Base-by-base conservation (phyloP, 2,888 invertebrate species). In the Drosophila maculinotata region DNA sequence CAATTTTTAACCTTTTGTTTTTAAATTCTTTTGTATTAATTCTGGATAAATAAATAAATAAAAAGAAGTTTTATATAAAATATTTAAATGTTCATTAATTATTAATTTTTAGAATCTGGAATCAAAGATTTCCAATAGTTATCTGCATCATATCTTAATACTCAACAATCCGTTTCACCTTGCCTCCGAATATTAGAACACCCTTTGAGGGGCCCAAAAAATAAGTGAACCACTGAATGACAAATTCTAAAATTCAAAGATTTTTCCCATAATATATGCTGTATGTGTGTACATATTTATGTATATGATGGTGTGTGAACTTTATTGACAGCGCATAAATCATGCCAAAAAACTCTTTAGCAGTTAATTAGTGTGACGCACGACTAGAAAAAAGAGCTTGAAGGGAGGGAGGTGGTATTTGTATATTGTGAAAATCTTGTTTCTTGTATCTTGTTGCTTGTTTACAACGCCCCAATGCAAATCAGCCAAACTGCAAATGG, bases 401-500 rank as follows among this genome's bases (percentile, higher is more conserved):
- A 0, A 12, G 12, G 31, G 4, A 20, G 12, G 9, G 8, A n/a
- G 30, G 28, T 8, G 8, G 33, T 23, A 15, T n/a, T 12, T 59
- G 17, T 41, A 20, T 30, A 17, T 51, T 44, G 35, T 38, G 38
- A 35, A 49, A 58, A 56, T 58, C 38, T 53, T 47, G 33, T 44
- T 14, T 35, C 36, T 44, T 17, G 33, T 45, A 14, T 20, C 20
- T 20, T 20, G 20, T 20, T 20, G 30, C 26, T 57, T 70, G 72
- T 72, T 72, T 66, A 69, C 66, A 72, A 33, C 52, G 72, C 36
- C 38, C 48, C 31, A 45, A 72, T 70, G 69, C 69, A 72, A 70
- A 70, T 70, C 36, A 73, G 42, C 30, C 42, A 36, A 72, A 67
- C 67, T 67, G 73, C 73, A 84, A 79, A 79, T 81, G 81, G 74